phyloP scores from a whole-genome alignment of 2,113 vertebrate genomes.

The Coracopsis vasa region DNA sequence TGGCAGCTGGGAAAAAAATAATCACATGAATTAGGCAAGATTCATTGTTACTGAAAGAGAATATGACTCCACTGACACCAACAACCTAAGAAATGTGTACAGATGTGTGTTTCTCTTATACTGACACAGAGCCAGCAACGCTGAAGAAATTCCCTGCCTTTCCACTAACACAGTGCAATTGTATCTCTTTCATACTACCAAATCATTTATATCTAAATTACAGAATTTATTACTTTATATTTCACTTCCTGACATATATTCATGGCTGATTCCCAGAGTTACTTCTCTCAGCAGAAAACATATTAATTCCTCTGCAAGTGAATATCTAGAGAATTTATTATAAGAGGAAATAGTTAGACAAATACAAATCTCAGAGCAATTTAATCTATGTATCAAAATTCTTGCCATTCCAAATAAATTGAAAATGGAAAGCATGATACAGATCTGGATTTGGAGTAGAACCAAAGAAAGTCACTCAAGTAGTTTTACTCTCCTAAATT shows the following conservation, averaged over 20 bases:
- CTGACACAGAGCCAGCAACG: neutral
- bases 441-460: neutral
- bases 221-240: conserved; percentile 1
- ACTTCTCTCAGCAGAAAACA: neutral
- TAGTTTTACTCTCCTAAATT: neutral
- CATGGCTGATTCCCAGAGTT: neutral
- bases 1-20: neutral
- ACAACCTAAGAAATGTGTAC: neutral
- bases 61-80: neutral
- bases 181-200: neutral
- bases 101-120: neutral
- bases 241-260: neutral
- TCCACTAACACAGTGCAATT: neutral
- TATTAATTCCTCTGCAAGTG: neutral
- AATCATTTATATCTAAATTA: neutral
- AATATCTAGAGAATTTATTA: conserved; percentile 2
- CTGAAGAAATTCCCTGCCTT: neutral
- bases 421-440: neutral
- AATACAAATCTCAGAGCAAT: conserved; percentile 4
- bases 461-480: neutral
- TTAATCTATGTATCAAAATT: conserved; percentile 17
- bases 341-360: neutral
- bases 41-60: neutral
- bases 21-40: neutral
- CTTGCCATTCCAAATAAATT: neutral